Conservation (phyloP, 2,888 invertebrate species). For the Thymelicus sylvestris region DNA sequence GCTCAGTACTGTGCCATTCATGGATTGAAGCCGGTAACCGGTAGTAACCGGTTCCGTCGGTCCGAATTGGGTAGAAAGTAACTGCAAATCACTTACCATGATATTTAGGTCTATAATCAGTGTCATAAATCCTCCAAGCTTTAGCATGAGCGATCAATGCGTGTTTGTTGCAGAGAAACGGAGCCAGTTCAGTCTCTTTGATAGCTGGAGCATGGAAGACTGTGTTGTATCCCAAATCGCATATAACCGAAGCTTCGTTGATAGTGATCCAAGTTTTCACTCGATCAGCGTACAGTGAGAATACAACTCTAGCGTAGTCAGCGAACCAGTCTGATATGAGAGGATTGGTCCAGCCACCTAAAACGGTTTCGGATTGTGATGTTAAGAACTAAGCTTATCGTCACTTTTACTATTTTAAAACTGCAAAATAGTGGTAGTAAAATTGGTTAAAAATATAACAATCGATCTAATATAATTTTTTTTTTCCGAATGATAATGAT, state of each 20-base stretch:
- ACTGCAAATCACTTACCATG: conserved; percentile 59
- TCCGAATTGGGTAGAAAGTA: no score
- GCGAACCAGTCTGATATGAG: conserved; percentile 85
- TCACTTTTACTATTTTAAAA: no score
- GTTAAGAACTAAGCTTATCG: no score
- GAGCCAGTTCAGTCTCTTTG: conserved; percentile 68
- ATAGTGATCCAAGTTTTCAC: conserved; percentile 89
- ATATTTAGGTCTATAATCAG: conserved; percentile 75
- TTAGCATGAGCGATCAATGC: conserved; percentile 87
- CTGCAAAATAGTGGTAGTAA: no score
- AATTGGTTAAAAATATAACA: no score
- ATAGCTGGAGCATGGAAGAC: conserved; percentile 63
- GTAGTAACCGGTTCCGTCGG: no score
- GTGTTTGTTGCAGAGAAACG: conserved; percentile 86
- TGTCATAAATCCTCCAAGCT: conserved; percentile 83
- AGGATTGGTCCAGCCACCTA: conserved; percentile 88
- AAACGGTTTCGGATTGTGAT: conserved; percentile 10
- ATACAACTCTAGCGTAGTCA: conserved; percentile 85
- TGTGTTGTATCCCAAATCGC: conserved; percentile 62
- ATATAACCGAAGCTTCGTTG: conserved; percentile 86
- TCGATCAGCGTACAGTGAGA: conserved; percentile 83
- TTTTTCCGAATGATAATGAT: no score
- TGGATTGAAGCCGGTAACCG: no score
- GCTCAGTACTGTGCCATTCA: no score
- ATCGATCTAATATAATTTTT: no score